These are phyloP conservation scores for Eumerus sabulonum DNA, from an alignment of 2,888 invertebrate genomes.

Conservation along the genomic window DNA sequence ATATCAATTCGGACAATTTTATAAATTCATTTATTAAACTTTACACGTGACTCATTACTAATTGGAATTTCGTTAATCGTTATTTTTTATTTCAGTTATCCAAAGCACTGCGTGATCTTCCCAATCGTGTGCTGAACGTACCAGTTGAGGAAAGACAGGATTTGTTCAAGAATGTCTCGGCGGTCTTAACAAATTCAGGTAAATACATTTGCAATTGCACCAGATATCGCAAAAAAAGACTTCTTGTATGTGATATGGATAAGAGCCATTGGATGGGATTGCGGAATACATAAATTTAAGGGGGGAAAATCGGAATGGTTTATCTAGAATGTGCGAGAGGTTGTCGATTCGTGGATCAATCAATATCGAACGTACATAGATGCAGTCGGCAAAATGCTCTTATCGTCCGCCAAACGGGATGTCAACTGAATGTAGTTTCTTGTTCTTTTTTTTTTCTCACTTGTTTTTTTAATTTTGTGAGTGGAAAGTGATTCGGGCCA, in stretches of 20 bases:
- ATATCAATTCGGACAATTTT: conserved; percentile 36
- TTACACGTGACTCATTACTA: background rate
- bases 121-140: conserved; percentile 76
- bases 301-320: no score
- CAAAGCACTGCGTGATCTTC: conserved; percentile 77
- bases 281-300: conserved; percentile 8
- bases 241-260: background rate
- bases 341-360: no score
- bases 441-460: no score
- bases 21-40: conserved; percentile 54
- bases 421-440: no score
- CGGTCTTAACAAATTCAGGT: conserved; percentile 87
- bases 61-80: conserved; percentile 20
- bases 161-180: conserved; percentile 75
- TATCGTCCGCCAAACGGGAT: no score
- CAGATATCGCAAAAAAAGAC: conserved; percentile 15
- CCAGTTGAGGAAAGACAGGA: conserved; percentile 74
- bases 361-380: no score
- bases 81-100: conserved; percentile 77
- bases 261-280: background rate
- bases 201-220: conserved; percentile 71
- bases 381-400: no score
- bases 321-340: no score
- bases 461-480: no score
- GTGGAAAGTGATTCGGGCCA: no score